A percentile compares a stretch with the other conserved stretches of the same genome.
Conservation (phyloP, 2,888 invertebrate species). For the Cephus rjabovi region DNA sequence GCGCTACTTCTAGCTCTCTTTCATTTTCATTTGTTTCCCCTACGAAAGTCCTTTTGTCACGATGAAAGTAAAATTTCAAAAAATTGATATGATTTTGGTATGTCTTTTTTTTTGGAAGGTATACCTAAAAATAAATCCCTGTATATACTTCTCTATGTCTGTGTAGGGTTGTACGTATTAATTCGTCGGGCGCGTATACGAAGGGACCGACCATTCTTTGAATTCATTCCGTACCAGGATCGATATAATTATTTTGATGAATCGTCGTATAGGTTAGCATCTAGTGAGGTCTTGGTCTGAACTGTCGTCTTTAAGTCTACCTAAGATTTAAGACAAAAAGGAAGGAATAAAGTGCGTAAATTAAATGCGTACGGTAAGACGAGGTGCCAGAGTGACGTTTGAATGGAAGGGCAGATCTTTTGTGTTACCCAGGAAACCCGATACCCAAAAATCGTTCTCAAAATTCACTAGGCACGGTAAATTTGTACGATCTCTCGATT, state of each 20-base stretch:
- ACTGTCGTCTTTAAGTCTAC: slow-evolving; percentile 51
- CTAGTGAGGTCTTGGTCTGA: slow-evolving; percentile 11
- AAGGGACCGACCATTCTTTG: neutral
- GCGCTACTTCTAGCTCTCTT: too few relatives aligned
- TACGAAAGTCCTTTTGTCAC: neutral
- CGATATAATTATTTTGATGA: slow-evolving; percentile 2
- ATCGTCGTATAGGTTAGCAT: neutral
- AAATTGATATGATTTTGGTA: neutral
- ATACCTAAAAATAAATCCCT: neutral
- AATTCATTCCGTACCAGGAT: neutral
- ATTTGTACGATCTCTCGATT: slow-evolving; percentile 4
- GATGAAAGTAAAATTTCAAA: neutral
- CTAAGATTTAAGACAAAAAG: slow-evolving; percentile 54
- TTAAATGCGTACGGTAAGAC: slow-evolving; percentile 52
- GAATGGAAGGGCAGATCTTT: slow-evolving; percentile 61
- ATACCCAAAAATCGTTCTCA: slow-evolving; percentile 65
- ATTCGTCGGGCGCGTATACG: neutral
- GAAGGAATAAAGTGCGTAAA: slow-evolving; percentile 46
- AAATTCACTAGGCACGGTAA: slow-evolving; percentile 45
- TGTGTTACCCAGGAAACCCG: slow-evolving; percentile 56
- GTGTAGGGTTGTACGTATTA: neutral
- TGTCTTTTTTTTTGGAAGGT: neutral
- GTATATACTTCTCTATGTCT: neutral
- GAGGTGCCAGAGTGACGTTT: slow-evolving; percentile 66
- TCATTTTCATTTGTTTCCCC: neutral